Evolutionary conservation across 2,888 invertebrate species (phyloP).

Genomic region (Drosophila maculinotata): DNA sequence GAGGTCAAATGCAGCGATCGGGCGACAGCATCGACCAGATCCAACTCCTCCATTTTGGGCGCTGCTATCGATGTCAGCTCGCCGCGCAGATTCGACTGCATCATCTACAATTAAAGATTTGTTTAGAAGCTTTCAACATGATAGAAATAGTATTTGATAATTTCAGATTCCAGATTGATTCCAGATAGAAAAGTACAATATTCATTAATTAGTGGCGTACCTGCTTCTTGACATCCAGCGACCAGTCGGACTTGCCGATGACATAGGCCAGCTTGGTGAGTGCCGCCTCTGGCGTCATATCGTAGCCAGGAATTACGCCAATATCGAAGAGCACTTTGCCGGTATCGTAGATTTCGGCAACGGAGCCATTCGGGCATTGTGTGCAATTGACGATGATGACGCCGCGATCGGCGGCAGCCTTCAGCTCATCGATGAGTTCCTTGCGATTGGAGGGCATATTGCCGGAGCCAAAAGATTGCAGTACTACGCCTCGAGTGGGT

Average conservation of each 20-base stretch:
- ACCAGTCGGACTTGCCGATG: constrained; percentile 91
- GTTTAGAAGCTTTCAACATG: no score
- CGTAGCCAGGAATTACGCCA: constrained; percentile 83
- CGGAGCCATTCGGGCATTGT: constrained; percentile 94
- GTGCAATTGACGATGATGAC: constrained; percentile 96
- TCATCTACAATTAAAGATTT: no score
- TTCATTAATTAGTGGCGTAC: constrained; percentile 85
- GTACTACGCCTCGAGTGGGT: constrained; percentile 92
- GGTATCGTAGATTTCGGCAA: constrained; percentile 92
- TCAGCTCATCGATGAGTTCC: constrained; percentile 91
- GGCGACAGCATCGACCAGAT: constrained; percentile 88
- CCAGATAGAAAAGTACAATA: no score
- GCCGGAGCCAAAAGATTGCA: constrained; percentile 97
- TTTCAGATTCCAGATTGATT: no score
- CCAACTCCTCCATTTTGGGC: constrained; percentile 85
- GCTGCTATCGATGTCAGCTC: constrained; percentile 88
- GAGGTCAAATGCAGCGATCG: constrained; percentile 87
- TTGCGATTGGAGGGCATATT: constrained; percentile 94
- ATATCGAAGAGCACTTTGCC: constrained; percentile 87
- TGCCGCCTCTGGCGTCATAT: constrained; percentile 95
- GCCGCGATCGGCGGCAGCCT: constrained; percentile 90
- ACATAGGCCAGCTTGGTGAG: constrained; percentile 96
- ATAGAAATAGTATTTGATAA: no score
- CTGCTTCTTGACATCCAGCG: constrained; percentile 88
- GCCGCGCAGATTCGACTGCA: constrained; percentile 91